Percentiles rank a stretch among this genome's conserved stretches.
phyloP scores from a whole-genome alignment of 2,888 invertebrate genomes.

The Heliconius sara region DNA sequence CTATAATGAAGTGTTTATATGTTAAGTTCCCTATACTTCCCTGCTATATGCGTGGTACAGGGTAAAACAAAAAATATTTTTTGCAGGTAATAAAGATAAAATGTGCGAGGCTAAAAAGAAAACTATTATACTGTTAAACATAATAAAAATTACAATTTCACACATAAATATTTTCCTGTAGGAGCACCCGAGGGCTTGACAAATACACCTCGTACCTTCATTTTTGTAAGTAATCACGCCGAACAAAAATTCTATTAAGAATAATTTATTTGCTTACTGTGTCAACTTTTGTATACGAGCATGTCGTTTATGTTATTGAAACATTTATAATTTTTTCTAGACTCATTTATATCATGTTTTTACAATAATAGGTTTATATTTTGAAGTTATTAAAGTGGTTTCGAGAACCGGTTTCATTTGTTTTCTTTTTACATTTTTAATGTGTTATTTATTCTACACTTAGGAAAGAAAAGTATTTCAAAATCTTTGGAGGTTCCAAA shows the following conservation, averaged over 20 bases:
- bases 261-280: background rate
- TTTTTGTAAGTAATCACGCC: constrained; percentile 7
- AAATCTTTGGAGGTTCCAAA: too few species aligned
- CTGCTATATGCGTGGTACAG: background rate
- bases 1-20: too few species aligned
- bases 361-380: background rate
- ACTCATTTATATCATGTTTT: background rate
- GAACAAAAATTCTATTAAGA: background rate
- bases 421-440: too few species aligned
- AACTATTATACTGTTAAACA: background rate
- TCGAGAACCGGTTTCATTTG: background rate
- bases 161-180: background rate
- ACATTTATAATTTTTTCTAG: background rate
- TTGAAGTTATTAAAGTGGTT: background rate
- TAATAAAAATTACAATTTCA: background rate
- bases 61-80: background rate
- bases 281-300: background rate
- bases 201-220: background rate
- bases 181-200: constrained; percentile 10
- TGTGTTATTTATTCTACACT: too few species aligned
- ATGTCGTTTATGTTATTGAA: background rate
- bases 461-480: too few species aligned
- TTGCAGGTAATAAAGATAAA: too few species aligned
- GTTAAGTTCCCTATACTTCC: too few species aligned
- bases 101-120: too few species aligned